phyloP scores from a whole-genome alignment of 2,888 invertebrate genomes.

The Gisinianus flammeolus region DNA sequence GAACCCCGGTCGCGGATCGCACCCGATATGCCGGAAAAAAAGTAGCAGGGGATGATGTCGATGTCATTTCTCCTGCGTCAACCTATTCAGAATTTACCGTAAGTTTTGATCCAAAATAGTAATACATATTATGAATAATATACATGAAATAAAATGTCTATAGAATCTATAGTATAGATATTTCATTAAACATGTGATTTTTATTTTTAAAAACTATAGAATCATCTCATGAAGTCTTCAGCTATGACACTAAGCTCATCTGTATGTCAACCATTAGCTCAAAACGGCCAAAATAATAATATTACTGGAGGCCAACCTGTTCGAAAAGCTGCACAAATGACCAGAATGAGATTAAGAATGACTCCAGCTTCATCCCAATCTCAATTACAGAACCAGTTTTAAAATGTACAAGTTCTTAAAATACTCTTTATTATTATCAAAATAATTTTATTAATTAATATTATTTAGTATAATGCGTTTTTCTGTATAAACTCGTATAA shows the following conservation, averaged over 20 bases:
- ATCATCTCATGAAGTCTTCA: constrained; percentile 26
- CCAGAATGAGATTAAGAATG: constrained; percentile 1
- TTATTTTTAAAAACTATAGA: constrained; percentile 14
- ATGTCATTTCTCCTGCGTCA: constrained; percentile 34
- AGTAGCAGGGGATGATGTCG: constrained; percentile 13
- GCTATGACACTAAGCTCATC: constrained; percentile 36
- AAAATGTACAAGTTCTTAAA: too few relatives aligned
- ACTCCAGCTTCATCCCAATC: constrained; percentile 9
- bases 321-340: constrained; percentile 9
- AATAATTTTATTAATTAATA: too few relatives aligned
- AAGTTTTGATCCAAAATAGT: background rate
- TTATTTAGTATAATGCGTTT: too few relatives aligned
- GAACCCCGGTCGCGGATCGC: constrained; percentile 14
- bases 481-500: too few relatives aligned
- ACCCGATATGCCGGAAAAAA: constrained; percentile 6
- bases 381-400: constrained; percentile 36
- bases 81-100: constrained; percentile 41
- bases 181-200: background rate
- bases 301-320: background rate
- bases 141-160: background rate
- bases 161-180: background rate
- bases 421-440: too few relatives aligned
- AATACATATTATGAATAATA: background rate
- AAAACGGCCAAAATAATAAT: constrained; percentile 8
- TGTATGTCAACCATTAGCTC: constrained; percentile 35